Base-by-base conservation (phyloP, 92 coral and sea anemone species). In the Ricordea florida region DNA sequence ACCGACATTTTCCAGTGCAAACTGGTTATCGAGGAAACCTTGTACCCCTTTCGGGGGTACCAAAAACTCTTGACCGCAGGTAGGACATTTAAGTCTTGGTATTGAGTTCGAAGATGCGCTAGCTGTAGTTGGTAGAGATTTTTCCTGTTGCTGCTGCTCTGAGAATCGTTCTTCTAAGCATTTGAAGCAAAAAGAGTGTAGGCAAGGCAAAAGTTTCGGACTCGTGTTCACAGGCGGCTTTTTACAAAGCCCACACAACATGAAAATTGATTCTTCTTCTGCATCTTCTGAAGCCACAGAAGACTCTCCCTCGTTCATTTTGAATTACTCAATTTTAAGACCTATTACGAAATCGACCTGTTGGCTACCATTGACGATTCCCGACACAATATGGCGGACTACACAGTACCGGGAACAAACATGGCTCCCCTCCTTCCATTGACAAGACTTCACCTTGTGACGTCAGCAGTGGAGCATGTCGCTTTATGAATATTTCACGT, bases 51-150 rank as follows among this genome's bases (percentile, higher is more conserved):
- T 84, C 60, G 87, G 93, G 14, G 98, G 97, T 38, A 94, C 98
- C 15, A 94, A 78, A 72, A 94, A 94, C 83, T 94, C 98, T 35
- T 94, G 98, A 10, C 98, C 98, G 63, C 98, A 94, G 15, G 91
- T 94, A 35, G 98, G 98, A 70, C 98, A 94, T 76, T 94, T 92
- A 18, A 94, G 80, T 41, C 98, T 76, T 23, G 90, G 90, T 20
- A 87, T 74, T 26, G 82, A 61, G 51, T 51, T 74, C 13, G 85
- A 32, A 1, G 89, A 84, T 0, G 62, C 16, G 49, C 78, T 70
- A n/a, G 91, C 66, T 31, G 78, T 47, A 43, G 78, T 75, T 41
- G 81, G 15, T 5, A 96, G 68, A 24, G 62, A 61, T 20, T 87
- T 80, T 34, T 91, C 89, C n/a, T 85, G 73, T 51, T 80, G 82